Evolutionary conservation across 2,113 vertebrate species (phyloP), one percentile per base, ranked within the genome.

Genomic region (Phycodurus eques): DNA sequence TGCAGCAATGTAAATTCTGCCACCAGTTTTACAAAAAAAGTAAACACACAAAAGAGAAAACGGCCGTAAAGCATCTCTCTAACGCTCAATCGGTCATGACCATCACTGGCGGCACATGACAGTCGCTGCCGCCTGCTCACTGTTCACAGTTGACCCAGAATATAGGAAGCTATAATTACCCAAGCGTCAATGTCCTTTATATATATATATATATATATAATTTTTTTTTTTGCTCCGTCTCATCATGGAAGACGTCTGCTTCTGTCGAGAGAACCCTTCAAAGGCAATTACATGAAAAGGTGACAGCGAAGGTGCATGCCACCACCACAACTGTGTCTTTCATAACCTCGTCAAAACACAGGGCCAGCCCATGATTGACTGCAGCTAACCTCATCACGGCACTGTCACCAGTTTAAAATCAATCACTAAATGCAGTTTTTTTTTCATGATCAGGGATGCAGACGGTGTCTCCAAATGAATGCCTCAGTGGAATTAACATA

Each of bases 371-470:
- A 64, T 67, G 78, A 86, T 75, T 81, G 74, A 88, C 75, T 78
- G 74, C 71, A 80, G 75, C 63, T 85, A 83, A 91, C 88, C 79
- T 83, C 71, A 72, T 83, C 81, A 86, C 31, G 73, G 61, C 77
- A 11, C 72, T 74, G 68, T 84, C 22, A 79, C 65, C 20, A 69
- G 74, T 27, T 17, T 31, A 47, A 70, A 79, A 61, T 72, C 71
- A 69, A 71, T 84, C 67, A 81, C 20, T 27, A 60, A 72, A 56
- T 60, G n/a, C 43, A 35, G 33, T 19, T 53, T 53, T 53, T 19
- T 61, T 61, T 61, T 35, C 2, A 35, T 61, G 68, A 68, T 66
- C 22, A 68, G 65, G 67, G 22, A 44, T 65, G 63, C 63, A 59
- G 68, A 66, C 61, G 77, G 35, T 60, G 60, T 46, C 62, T 33